phyloP scores from a whole-genome alignment of 2,888 invertebrate species.

The Orthosia cruda region DNA sequence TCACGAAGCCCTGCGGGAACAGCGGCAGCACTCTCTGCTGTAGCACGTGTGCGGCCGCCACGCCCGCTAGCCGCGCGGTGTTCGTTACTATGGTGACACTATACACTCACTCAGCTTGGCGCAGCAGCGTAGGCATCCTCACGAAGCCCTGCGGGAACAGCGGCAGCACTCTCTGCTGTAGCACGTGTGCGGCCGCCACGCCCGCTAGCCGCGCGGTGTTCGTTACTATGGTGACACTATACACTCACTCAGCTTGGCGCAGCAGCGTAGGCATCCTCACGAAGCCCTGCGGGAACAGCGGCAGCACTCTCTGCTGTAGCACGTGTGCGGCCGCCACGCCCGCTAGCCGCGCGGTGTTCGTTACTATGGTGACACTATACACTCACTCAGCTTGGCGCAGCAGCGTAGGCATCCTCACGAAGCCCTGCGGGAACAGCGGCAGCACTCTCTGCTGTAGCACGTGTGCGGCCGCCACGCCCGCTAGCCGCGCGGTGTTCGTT shows the following conservation, averaged over 20 bases:
- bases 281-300: constrained; percentile 11
- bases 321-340: background rate
- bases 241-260: constrained; percentile 32
- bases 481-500: background rate
- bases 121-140: constrained; percentile 4
- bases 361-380: background rate
- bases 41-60: too few species aligned
- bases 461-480: background rate
- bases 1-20: too few species aligned
- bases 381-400: constrained; percentile 90
- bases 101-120: background rate
- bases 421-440: constrained; percentile 3
- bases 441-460: background rate
- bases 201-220: background rate
- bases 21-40: too few species aligned
- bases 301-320: constrained; percentile 1
- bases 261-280: constrained; percentile 23
- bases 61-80: too few species aligned
- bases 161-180: constrained; percentile 1
- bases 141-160: constrained; percentile 9
- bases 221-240: background rate
- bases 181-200: too few species aligned
- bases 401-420: constrained; percentile 76
- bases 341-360: background rate
- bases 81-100: background rate